A percentile compares a stretch with the other conserved stretches of the same genome.
Conservation (phyloP, 1,140 invertebrate genomes). For the Drosophila pseudoobscura region DNA sequence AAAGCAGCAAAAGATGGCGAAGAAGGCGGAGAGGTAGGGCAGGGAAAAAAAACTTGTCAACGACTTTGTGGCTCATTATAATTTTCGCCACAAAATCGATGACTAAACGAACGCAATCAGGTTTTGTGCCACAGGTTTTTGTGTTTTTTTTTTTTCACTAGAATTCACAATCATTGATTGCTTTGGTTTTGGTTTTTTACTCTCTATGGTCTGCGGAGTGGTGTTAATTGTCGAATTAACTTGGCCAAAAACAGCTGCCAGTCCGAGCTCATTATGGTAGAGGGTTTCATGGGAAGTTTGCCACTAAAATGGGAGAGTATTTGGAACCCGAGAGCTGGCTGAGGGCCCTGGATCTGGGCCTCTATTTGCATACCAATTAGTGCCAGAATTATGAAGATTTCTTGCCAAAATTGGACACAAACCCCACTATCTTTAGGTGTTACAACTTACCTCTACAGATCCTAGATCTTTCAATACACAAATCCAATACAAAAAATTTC, state of each 20-base stretch:
- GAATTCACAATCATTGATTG: conserved; percentile 44
- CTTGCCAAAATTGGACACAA: no score
- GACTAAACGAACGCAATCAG: conserved; percentile 63
- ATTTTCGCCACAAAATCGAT: conserved; percentile 70
- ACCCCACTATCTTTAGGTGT: no score
- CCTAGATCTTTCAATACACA: no score
- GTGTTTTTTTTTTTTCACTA: conserved; percentile 34
- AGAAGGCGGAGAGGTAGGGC: not conserved
- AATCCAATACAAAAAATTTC: no score
- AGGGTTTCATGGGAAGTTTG: no score
- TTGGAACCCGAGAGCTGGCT: no score
- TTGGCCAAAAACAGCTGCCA: conserved; percentile 42
- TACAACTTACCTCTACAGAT: no score
- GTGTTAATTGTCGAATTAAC: conserved; percentile 27
- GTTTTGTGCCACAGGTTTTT: conserved; percentile 39
- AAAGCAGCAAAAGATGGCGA: not conserved
- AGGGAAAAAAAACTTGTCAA: conserved; percentile 54
- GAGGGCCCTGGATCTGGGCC: no score
- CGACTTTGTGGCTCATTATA: conserved; percentile 61
- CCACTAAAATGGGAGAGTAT: no score
- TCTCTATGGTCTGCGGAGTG: not conserved
- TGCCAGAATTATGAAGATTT: no score
- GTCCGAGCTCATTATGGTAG: no score
- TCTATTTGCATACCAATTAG: no score
- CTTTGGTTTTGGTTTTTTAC: not conserved